Percentiles rank a stretch among this genome's conserved stretches.
phyloP scores from a whole-genome alignment of 2,113 vertebrate species.

The Datnioides undecimradiatus region DNA sequence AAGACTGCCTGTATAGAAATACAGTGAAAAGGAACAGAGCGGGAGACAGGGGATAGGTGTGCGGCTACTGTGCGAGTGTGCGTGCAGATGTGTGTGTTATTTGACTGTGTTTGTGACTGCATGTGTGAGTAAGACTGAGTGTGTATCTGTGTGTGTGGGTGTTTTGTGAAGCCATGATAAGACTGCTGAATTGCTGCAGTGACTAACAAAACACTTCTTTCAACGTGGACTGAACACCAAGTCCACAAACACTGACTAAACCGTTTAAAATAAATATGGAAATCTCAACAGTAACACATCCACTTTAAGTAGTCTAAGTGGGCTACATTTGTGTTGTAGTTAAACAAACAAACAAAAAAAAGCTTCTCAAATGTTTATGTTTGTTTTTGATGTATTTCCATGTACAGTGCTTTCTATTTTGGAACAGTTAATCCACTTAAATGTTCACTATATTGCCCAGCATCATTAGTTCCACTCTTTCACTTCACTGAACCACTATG shows the following conservation, averaged over 20 bases:
- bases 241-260: conserved; percentile 53
- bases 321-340: conserved; percentile 10
- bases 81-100: conserved; percentile 48
- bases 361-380: conserved; percentile 19
- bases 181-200: conserved; percentile 59
- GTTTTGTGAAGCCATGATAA: conserved; percentile 63
- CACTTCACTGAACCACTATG: background rate
- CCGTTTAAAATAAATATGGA: conserved; percentile 26
- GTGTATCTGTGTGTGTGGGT: conserved; percentile 56
- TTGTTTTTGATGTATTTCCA: conserved; percentile 1
- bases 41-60: conserved; percentile 47
- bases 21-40: conserved; percentile 34
- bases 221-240: conserved; percentile 36
- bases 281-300: conserved; percentile 14
- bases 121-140: conserved; percentile 53
- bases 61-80: conserved; percentile 22
- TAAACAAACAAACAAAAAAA: conserved; percentile 6
- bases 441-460: conserved; percentile 23
- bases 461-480: conserved; percentile 37
- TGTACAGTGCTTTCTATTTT: conserved; percentile 11
- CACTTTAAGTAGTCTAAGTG: conserved; percentile 5
- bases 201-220: conserved; percentile 63
- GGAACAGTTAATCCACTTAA: conserved; percentile 37
- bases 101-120: conserved; percentile 29
- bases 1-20: conserved; percentile 63